These are phyloP conservation scores for Chrysodeixis includens DNA, from an alignment of 2,888 invertebrate genomes.

Conservation along the genomic window DNA sequence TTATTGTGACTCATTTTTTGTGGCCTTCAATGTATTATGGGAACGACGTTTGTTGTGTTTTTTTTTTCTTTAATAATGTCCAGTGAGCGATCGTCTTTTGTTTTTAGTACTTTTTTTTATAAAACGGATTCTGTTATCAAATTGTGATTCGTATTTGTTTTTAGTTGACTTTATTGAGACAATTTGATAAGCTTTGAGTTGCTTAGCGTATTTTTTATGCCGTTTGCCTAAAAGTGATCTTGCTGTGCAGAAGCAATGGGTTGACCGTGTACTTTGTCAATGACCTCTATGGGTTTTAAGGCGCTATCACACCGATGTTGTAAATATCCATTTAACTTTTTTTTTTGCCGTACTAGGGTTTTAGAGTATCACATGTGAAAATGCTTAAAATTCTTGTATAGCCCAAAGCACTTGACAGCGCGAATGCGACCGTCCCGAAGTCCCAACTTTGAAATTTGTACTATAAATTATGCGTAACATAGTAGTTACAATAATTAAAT, in stretches of 20 bases:
- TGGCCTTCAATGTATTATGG: constrained; percentile 47
- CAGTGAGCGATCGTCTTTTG: constrained; percentile 17
- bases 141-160: constrained; percentile 7
- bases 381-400: background rate
- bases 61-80: constrained; percentile 39
- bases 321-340: background rate
- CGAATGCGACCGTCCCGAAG: background rate
- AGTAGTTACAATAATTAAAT: no score
- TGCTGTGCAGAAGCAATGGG: background rate
- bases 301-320: background rate
- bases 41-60: no score
- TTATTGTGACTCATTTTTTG: constrained; percentile 57
- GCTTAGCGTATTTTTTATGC: background rate
- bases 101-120: constrained; percentile 24
- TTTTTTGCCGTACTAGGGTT: background rate
- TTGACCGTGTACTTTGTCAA: constrained; percentile 7
- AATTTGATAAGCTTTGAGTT: background rate
- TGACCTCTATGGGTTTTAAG: background rate
- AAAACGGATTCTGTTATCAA: constrained; percentile 8
- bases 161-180: background rate
- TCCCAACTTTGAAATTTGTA: no score
- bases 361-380: background rate
- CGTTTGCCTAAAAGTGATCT: background rate
- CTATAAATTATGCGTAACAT: no score
- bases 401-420: background rate